Percentiles rank a stretch among this genome's conserved stretches.
Evolutionary conservation across 37 sponge, comb jelly and placozoan genomes (phyloP).

Genomic region (Aplysina aerophoba): DNA sequence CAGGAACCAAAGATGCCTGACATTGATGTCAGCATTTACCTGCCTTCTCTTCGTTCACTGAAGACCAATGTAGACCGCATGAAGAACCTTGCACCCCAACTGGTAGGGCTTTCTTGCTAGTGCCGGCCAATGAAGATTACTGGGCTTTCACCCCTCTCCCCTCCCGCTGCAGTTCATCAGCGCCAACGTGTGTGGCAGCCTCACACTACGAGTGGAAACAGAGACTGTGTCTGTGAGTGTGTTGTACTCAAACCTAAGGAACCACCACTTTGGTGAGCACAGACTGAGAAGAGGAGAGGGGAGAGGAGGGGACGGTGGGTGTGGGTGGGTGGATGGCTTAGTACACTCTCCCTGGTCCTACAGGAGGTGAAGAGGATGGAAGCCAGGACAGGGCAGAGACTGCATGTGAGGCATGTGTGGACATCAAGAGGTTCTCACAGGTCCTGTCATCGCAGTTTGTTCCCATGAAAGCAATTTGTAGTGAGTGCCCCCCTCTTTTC

Average conservation of each 20-base stretch:
- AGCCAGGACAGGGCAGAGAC: constrained; percentile 13
- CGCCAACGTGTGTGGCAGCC: constrained; percentile 82
- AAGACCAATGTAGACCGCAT: constrained; percentile 78
- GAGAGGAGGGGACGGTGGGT: not conserved
- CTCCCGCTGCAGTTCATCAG: constrained; percentile 57
- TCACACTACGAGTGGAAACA: constrained; percentile 73
- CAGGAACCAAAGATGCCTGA: constrained; percentile 96
- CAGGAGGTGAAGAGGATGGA: constrained; percentile 8
- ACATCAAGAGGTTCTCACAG: constrained; percentile 81
- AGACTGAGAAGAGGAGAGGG: not conserved
- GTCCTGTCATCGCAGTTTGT: constrained; percentile 79
- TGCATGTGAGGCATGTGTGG: constrained; percentile 73
- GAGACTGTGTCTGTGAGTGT: constrained; percentile 80
- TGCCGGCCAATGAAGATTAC: too few species aligned
- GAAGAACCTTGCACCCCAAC: constrained; percentile 67
- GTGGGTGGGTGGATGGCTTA: not conserved
- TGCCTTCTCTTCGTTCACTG: constrained; percentile 79
- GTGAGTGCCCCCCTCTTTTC: constrained; percentile 51
- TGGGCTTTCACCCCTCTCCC: too few species aligned
- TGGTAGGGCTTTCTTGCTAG: constrained; percentile 50
- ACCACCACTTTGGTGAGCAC: constrained; percentile 70
- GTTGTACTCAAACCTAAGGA: constrained; percentile 82
- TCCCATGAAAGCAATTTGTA: constrained; percentile 84
- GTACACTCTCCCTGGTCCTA: not conserved
- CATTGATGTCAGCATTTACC: constrained; percentile 90